These are phyloP conservation scores for Haemorhous mexicanus DNA, from an alignment of 2,113 vertebrate species.

Conservation along the genomic window DNA sequence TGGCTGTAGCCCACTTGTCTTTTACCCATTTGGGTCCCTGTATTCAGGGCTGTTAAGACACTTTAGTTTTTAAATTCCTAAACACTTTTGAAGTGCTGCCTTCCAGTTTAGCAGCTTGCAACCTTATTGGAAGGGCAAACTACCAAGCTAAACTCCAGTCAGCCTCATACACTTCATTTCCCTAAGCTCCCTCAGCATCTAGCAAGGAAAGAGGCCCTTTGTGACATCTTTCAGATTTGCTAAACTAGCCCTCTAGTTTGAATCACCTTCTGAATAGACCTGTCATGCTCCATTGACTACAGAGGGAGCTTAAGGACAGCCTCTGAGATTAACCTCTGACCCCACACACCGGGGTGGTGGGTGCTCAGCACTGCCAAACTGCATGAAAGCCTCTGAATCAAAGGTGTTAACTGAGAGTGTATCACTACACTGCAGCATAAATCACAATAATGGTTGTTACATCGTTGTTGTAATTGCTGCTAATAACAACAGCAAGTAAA, in stretches of 20 bases:
- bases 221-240: background rate
- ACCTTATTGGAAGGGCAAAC: background rate
- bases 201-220: background rate
- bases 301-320: background rate
- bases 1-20: background rate
- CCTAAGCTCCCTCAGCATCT: background rate
- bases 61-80: background rate
- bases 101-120: background rate
- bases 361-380: background rate
- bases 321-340: slow-evolving; percentile 13
- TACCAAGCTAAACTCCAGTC: background rate
- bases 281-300: background rate
- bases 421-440: background rate
- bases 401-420: background rate
- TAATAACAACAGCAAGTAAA: background rate
- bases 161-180: background rate
- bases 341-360: background rate
- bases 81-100: background rate
- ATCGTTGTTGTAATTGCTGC: background rate
- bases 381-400: background rate
- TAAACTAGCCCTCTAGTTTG: slow-evolving; percentile 8
- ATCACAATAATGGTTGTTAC: background rate
- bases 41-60: background rate
- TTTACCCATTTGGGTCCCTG: background rate
- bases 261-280: slow-evolving; percentile 22